phyloP scores from a whole-genome alignment of 2,797 vertebrate genomes.

The Euthynnus affinis region DNA sequence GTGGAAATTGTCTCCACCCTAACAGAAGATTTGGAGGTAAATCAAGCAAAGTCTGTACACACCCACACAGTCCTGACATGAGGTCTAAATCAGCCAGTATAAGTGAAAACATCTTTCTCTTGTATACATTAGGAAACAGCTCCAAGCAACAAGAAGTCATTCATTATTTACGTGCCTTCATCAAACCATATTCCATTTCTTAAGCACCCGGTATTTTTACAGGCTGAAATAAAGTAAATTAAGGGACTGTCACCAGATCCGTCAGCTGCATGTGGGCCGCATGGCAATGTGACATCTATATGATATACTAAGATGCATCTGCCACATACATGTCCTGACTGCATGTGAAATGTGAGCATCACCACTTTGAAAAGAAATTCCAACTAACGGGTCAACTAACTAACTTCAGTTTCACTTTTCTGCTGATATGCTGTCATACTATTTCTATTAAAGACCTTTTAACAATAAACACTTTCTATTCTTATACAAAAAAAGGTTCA shows the following conservation, averaged over 20 bases:
- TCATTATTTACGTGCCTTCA: not conserved
- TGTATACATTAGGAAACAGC: not conserved
- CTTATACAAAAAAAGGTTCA: not conserved
- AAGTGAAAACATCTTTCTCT: not conserved
- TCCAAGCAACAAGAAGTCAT: not conserved
- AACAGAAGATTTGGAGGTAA: not conserved
- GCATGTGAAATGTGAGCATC: not conserved
- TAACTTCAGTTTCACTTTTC: not conserved
- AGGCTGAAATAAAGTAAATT: constrained; percentile 10
- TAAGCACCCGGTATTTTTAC: not conserved
- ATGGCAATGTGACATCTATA: constrained; percentile 24
- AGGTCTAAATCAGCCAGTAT: too few relatives aligned
- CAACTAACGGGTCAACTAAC: too few relatives aligned
- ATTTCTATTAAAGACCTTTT: not conserved
- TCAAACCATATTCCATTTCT: not conserved
- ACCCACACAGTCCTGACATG: too few relatives aligned
- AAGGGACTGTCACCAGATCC: constrained; percentile 28
- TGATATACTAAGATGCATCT: constrained; percentile 34
- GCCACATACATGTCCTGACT: not conserved
- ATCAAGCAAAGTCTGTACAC: not conserved
- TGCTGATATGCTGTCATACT: not conserved
- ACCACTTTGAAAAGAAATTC: not conserved
- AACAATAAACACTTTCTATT: not conserved
- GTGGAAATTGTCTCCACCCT: not conserved
- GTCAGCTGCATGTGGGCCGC: not conserved